Evolutionary conservation across 2,888 invertebrate species (phyloP).

Genomic region (Drosophila picticornis): DNA sequence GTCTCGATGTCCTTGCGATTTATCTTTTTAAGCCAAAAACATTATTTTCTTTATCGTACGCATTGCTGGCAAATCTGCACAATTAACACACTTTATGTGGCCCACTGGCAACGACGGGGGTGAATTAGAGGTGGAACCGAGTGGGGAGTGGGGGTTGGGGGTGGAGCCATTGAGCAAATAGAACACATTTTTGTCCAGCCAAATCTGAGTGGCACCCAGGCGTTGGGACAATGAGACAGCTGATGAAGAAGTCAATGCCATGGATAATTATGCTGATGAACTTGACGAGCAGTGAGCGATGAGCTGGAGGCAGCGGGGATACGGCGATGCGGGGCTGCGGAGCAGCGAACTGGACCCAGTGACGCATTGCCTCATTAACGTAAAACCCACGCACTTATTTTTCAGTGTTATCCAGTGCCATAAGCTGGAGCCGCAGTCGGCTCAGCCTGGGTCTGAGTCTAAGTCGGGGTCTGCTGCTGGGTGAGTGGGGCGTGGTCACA

Average conservation of each 20-base stretch:
- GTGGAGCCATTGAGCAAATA: conserved; percentile 31
- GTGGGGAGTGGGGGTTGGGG: background rate
- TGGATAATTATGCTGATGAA: conserved; percentile 79
- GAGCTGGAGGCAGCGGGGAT: background rate
- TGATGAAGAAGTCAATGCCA: conserved; percentile 81
- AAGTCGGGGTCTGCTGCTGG: background rate
- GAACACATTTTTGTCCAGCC: conserved; percentile 29
- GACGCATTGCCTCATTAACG: conserved; percentile 80
- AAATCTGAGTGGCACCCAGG: conserved; percentile 49
- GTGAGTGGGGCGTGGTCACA: conserved; percentile 31
- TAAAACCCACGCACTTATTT: conserved; percentile 71
- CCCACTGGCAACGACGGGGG: background rate
- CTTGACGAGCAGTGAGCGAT: conserved; percentile 58
- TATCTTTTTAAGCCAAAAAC: conserved; percentile 77
- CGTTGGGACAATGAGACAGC: conserved; percentile 61
- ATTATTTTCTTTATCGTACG: conserved; percentile 70
- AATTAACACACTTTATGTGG: conserved; percentile 79
- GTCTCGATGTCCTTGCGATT: conserved; percentile 63
- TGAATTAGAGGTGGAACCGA: background rate
- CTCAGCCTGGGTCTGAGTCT: background rate
- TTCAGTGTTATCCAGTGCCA: conserved; percentile 1
- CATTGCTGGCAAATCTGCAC: conserved; percentile 71
- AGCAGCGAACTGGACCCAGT: conserved; percentile 49
- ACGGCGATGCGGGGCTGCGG: background rate
- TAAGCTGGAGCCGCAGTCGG: background rate